Conservation (phyloP, 2,113 vertebrate genomes). For the Caretta caretta region DNA sequence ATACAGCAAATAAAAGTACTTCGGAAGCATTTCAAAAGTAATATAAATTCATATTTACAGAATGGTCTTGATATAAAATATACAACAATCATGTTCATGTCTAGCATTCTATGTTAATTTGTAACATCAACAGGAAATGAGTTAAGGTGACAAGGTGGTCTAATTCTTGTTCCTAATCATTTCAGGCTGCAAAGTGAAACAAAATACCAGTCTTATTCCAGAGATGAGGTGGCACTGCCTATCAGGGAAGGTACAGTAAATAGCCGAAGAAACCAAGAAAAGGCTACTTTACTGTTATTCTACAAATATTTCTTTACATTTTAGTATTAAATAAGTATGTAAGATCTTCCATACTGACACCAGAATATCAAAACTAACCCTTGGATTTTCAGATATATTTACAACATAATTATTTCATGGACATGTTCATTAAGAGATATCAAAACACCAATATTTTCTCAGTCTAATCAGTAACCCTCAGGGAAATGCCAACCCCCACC, state of each 20-base stretch:
- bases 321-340: constrained; percentile 80
- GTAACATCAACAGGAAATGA: constrained; percentile 81
- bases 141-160: constrained; percentile 82
- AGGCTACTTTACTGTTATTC: constrained; percentile 77
- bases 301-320: constrained; percentile 79
- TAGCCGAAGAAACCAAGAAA: constrained; percentile 78
- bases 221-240: constrained; percentile 75
- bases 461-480: constrained; percentile 83
- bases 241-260: constrained; percentile 76
- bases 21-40: constrained; percentile 86
- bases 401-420: constrained; percentile 83
- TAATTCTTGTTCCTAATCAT: constrained; percentile 79
- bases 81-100: constrained; percentile 82
- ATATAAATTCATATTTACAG: constrained; percentile 83
- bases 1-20: constrained; percentile 84
- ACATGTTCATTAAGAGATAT: constrained; percentile 81
- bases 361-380: constrained; percentile 85
- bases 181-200: constrained; percentile 74
- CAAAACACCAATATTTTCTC: constrained; percentile 83
- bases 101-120: constrained; percentile 81
- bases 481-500: constrained; percentile 83
- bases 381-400: constrained; percentile 83
- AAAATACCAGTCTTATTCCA: constrained; percentile 74
- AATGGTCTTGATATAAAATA: constrained; percentile 83
- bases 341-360: constrained; percentile 85